Base-by-base conservation (phyloP, 2,888 invertebrate species). In the Euplexia lucipara region DNA sequence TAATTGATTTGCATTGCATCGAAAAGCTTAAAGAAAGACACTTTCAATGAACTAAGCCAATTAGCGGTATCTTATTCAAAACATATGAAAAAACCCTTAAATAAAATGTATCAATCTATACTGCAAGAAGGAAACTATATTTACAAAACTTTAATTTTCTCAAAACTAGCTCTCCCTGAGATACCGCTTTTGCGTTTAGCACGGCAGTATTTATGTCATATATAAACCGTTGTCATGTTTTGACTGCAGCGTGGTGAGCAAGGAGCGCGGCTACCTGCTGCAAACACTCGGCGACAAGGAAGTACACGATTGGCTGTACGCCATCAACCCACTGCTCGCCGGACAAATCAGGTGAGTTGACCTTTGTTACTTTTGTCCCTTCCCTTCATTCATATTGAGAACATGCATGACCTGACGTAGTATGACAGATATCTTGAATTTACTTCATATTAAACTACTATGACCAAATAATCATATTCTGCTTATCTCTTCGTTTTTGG, bases 261-360 rank as follows among this genome's bases (percentile, higher is more conserved):
- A 99, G 95, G 99, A 99, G 92, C 97, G 99, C 84, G 99, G 99
- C 68, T 99, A 99, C 95, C 96, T 99, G 81, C 96, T 99, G 87
- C 99, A 99, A 95, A 99, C 99, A 0, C 96, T 99, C 75, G 98
- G 98, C 68, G 99, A 99, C 91, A 99, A 99, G 92, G 99, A 99
- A 90, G 99, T 99, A 48, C 98, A 99, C 93, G 99, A 99, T 93
- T 99, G 99, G 99, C 96, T 99, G 51, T 99, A 99, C 93, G 99
- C 99, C 82, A 99, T 99, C 89, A 99, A 99, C 96, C 99, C 99
- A 58, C 96, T 99, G 77, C 96, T 99, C 81, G 99, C 99, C 81
- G 99, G 99, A 86, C 98, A 99, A 95, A 99, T 99, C 88, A 97
- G 98, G 97, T 98, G 95, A 92, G 93, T 58, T 57, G 54, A 51